A percentile compares a stretch with the other conserved stretches of the same genome.
Conservation (phyloP, 2,888 invertebrate genomes). For the Temnothorax rugatulus region DNA sequence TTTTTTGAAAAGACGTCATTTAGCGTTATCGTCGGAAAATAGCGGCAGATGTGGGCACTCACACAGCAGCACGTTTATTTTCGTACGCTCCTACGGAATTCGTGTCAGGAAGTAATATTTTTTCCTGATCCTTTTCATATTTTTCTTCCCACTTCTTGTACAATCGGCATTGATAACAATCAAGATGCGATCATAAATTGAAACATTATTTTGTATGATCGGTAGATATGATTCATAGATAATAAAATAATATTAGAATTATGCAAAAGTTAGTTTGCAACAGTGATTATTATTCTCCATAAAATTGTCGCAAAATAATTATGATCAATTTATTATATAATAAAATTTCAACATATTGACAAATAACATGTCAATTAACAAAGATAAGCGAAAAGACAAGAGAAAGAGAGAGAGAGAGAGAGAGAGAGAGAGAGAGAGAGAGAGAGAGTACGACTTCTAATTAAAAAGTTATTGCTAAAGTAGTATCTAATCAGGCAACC, state of each 20-base stretch:
- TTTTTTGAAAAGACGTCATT: slow-evolving; percentile 43
- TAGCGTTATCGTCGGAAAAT: slow-evolving; percentile 35
- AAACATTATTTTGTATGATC: not conserved
- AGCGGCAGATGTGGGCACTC: slow-evolving; percentile 58
- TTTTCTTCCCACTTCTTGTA: slow-evolving; percentile 17
- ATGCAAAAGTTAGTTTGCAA: not conserved
- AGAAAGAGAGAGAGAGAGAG: not conserved
- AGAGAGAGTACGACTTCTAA: not conserved
- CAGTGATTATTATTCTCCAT: not conserved
- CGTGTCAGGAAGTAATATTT: slow-evolving; percentile 56
- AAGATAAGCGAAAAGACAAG: no score
- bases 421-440: not conserved
- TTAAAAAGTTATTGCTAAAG: slow-evolving; percentile 16
- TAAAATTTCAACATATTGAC: not conserved
- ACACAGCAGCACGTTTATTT: slow-evolving; percentile 62
- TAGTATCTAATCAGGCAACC: not conserved
- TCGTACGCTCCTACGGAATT: slow-evolving; percentile 38
- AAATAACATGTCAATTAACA: not conserved
- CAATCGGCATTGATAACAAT: not conserved
- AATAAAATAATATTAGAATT: not conserved
- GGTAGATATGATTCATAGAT: not conserved
- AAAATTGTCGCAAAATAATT: not conserved
- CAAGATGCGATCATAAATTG: not conserved
- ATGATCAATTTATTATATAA: not conserved
- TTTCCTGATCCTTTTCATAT: slow-evolving; percentile 45